A percentile compares a stretch with the other conserved stretches of the same genome.
These are phyloP conservation scores for Vesta saturnalis DNA, from an alignment of 2,888 invertebrate species.

Conservation along the genomic window DNA sequence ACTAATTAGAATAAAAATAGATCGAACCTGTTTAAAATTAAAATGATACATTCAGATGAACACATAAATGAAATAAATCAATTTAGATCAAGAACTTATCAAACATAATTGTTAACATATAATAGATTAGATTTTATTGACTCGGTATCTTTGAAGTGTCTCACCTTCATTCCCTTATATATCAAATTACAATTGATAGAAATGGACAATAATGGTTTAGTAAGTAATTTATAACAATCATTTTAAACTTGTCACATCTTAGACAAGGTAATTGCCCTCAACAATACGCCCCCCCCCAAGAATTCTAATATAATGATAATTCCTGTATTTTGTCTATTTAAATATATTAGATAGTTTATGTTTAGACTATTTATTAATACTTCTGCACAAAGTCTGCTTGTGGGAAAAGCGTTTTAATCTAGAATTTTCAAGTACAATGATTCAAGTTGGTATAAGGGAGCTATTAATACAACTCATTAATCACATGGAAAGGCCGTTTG, in stretches of 20 bases:
- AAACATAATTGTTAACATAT: too few species aligned
- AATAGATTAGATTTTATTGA: too few species aligned
- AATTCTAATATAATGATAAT: conserved; percentile 2
- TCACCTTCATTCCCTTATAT: too few species aligned
- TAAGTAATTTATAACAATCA: too few species aligned
- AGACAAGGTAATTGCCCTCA: conserved; percentile 12
- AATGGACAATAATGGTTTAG: too few species aligned
- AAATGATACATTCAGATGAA: too few species aligned
- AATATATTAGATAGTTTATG: conserved; percentile 4
- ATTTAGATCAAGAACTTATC: too few species aligned
- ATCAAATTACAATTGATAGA: too few species aligned
- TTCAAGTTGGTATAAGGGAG: background rate
- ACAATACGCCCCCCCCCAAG: background rate
- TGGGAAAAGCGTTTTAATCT: background rate
- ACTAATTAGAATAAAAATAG: too few species aligned
- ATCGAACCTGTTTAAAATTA: too few species aligned
- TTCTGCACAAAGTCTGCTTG: background rate
- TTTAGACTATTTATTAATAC: conserved; percentile 10
- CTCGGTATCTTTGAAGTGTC: too few species aligned
- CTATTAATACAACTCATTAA: conserved; percentile 7
- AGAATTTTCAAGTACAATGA: conserved; percentile 5
- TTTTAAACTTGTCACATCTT: background rate
- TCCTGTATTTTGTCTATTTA: conserved; percentile 5
- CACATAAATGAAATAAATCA: too few species aligned
- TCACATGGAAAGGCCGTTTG: conserved; percentile 11